Evolutionary conservation across 2,113 vertebrate species (phyloP).

Genomic region (Chiloscyllium plagiosum): DNA sequence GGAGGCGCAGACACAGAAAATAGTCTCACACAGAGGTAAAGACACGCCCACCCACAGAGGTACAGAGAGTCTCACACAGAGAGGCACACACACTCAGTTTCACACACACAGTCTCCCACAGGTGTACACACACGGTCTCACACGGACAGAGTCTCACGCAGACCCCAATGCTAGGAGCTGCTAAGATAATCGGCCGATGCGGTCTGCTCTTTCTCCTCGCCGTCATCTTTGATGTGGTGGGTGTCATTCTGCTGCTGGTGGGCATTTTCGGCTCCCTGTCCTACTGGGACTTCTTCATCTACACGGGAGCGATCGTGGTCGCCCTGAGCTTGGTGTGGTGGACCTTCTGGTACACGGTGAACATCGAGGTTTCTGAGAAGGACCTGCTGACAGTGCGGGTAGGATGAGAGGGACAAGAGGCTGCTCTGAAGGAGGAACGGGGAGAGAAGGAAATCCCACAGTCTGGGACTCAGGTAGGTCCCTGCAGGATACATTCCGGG

Average conservation of each 20-base stretch:
- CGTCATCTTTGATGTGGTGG: constrained; percentile 56
- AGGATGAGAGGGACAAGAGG: no score
- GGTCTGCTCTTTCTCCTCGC: constrained; percentile 51
- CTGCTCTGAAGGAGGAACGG: neutral
- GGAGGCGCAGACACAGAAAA: no score
- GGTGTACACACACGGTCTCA: no score
- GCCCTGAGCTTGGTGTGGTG: constrained; percentile 76
- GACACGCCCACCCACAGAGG: no score
- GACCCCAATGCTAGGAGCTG: neutral
- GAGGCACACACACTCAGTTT: neutral
- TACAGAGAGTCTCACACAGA: neutral
- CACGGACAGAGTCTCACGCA: no score
- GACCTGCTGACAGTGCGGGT: constrained; percentile 45
- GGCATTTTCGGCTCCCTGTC: constrained; percentile 62
- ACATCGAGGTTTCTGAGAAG: constrained; percentile 58
- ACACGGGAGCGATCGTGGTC: constrained; percentile 66
- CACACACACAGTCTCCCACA: no score
- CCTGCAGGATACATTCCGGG: neutral
- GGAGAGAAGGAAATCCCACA: neutral
- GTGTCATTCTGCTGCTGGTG: constrained; percentile 64
- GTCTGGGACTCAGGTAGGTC: neutral
- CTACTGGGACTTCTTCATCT: constrained; percentile 81
- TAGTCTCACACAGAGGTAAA: no score
- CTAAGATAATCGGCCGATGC: constrained; percentile 46
- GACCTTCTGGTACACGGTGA: constrained; percentile 76